These are phyloP conservation scores for Cheirogaleus major DNA, from an alignment of 2,797 vertebrate genomes.

Conservation along the genomic window DNA sequence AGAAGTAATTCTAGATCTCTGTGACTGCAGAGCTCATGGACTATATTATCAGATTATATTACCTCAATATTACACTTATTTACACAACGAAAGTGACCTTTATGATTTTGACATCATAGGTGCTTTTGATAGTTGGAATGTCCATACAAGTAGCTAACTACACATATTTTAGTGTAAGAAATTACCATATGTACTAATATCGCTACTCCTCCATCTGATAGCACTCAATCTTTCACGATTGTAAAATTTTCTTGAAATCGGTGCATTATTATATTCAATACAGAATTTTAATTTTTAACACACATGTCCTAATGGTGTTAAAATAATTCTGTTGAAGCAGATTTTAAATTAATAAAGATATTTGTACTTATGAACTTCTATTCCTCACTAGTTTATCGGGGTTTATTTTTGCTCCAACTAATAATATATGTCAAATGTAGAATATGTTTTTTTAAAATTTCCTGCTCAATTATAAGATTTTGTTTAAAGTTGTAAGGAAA, in stretches of 20 bases:
- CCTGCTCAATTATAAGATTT: neutral
- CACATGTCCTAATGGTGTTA: neutral
- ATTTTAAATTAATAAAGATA: neutral
- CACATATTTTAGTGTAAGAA: neutral
- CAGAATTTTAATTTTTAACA: neutral
- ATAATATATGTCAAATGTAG: neutral
- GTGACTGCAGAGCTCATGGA: neutral
- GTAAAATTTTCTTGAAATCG: neutral
- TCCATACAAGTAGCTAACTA: no score
- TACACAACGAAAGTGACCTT: neutral
- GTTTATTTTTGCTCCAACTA: neutral
- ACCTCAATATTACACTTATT: neutral
- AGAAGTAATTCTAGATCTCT: no score
- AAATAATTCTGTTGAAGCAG: neutral
- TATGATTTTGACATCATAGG: neutral
- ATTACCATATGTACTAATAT: neutral
- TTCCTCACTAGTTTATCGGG: no score
- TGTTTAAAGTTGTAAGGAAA: neutral
- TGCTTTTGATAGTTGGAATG: no score
- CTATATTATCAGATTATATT: neutral
- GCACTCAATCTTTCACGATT: neutral
- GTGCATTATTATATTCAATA: neutral
- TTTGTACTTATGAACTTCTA: no score
- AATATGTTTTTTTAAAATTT: neutral
- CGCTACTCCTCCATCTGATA: neutral